Base-by-base conservation (phyloP, 2,888 invertebrate species). In the Serrognathus titanus region DNA sequence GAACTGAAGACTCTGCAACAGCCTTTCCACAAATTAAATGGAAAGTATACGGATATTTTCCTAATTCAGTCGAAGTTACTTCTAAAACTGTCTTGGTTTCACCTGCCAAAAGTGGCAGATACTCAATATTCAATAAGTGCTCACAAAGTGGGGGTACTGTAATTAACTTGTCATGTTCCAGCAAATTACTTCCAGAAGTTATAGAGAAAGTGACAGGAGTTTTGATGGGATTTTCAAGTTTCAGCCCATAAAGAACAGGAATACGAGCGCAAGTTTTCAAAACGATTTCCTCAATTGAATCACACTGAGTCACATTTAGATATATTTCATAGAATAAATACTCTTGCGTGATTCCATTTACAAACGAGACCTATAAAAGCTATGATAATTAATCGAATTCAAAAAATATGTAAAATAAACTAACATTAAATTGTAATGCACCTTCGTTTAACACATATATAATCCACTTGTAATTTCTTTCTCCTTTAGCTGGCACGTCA, bases 391-490 rank as follows among this genome's bases (percentile, higher is more conserved):
- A 8, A 11, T 12, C 7, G 11, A 39, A 39, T 39, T 39, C n/a
- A 9, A 39, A 4, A 9, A 39, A 40, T 11, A 49, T 12, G 9
- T 24, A 16, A 16, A 16, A 16, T 48, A 39, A 41, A 41, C 16
- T 51, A 63, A 76, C 77, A 61, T 73, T 72, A 51, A 78, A 73
- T 10, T 70, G 61, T 12, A 77, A 59, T n/a, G 53, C 59, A 45
- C 75, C 75, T 65, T 78, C 76, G 54, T 76, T 77, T 16, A 77
- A 66, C 9, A 71, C 69, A 54, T 71, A 76, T 55, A 78, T 71
- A 11, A 64, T 71, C 75, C 78, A 76, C 39, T 68, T 69, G 54
- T 76, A 78, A 16, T 64, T 59, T 53, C 71, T 66, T 9, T 64
- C 59, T 13, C 65, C 62, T 24, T 66, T 64, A 2, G 71, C 71